These are phyloP conservation scores for Antitype chi DNA, from an alignment of 2,888 invertebrate genomes.

Conservation along the genomic window DNA sequence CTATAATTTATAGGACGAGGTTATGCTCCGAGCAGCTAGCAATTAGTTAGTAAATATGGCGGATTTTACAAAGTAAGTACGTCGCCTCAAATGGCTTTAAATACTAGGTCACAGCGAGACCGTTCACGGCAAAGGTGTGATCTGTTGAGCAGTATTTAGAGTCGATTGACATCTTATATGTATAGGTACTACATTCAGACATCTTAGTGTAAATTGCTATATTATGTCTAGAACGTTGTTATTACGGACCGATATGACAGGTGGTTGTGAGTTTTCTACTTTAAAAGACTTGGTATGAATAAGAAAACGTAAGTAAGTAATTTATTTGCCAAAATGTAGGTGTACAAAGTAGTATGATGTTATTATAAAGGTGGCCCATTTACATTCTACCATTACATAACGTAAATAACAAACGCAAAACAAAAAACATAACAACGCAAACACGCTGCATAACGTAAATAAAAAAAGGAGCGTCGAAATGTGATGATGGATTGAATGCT, in stretches of 20 bases:
- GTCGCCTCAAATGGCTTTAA: conserved; percentile 42
- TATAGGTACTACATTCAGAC: conserved; percentile 19
- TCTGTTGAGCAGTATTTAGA: conserved; percentile 22
- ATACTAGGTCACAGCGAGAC: conserved; percentile 51
- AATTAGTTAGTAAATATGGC: conserved; percentile 63
- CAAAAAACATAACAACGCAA: too few relatives aligned
- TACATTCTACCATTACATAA: too few relatives aligned
- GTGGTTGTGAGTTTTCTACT: not conserved
- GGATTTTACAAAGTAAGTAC: conserved; percentile 60
- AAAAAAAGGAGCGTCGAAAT: not conserved
- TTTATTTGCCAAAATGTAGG: too few relatives aligned
- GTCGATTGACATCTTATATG: not conserved
- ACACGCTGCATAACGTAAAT: not conserved
- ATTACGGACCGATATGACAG: not conserved
- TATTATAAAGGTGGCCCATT: too few relatives aligned
- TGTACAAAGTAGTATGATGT: too few relatives aligned
- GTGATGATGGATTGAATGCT: not conserved
- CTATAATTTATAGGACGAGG: conserved; percentile 68
- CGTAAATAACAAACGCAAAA: too few relatives aligned
- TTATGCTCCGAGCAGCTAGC: conserved; percentile 47
- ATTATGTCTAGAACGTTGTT: not conserved
- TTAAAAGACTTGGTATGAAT: not conserved
- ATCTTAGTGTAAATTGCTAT: conserved; percentile 16
- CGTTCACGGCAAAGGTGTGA: conserved; percentile 32
- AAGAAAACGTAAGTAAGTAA: not conserved